Evolutionary conservation across 2,888 invertebrate species (phyloP).

Genomic region (Lithophane semibrunnea): DNA sequence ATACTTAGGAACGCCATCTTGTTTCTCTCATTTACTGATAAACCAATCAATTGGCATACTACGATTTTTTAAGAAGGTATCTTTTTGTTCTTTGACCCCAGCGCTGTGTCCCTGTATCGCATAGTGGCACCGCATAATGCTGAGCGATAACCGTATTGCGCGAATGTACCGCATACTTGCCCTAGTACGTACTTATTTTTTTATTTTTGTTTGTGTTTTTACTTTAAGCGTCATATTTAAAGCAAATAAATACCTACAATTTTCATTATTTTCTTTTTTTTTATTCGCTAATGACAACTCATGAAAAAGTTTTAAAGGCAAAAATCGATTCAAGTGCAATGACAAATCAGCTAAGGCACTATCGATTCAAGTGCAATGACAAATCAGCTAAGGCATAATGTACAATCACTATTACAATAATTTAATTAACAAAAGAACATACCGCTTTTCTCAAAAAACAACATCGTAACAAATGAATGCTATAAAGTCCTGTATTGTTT

Average conservation of each 20-base stretch:
- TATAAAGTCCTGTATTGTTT: constrained; percentile 52
- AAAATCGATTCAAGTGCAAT: neutral
- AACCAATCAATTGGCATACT: neutral
- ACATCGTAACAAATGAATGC: constrained; percentile 43
- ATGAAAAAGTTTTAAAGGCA: neutral
- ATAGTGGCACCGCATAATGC: neutral
- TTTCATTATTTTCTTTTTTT: neutral
- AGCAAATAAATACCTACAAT: neutral
- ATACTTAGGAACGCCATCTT: neutral
- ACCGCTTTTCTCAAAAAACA: constrained; percentile 24
- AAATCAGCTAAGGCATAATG: neutral
- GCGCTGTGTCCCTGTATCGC: neutral
- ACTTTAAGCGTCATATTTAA: neutral
- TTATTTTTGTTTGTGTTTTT: neutral
- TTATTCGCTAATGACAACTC: neutral
- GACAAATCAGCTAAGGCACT: neutral
- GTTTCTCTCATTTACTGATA: neutral
- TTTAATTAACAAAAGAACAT: constrained; percentile 9
- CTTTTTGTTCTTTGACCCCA: neutral
- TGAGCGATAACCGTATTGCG: neutral
- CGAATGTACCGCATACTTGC: neutral
- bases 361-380: neutral
- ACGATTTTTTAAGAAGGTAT: neutral
- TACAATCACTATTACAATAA: constrained; percentile 7
- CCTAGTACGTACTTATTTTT: neutral